phyloP scores from a whole-genome alignment of 2,888 invertebrate genomes.

The Pandemis corylana region DNA sequence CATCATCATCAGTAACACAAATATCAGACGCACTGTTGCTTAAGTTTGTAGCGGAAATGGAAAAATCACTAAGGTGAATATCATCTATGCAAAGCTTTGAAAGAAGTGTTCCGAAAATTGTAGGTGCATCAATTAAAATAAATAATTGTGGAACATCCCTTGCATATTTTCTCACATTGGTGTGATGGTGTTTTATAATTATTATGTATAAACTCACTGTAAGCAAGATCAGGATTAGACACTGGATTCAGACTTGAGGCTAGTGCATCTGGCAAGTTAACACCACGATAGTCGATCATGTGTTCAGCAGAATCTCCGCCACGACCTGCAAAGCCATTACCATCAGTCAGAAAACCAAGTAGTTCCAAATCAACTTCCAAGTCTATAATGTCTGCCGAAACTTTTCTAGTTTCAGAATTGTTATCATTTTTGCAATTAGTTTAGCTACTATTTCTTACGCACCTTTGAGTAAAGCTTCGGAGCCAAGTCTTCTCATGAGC shows the following conservation, averaged over 20 bases:
- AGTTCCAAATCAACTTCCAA: not conserved
- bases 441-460: not conserved
- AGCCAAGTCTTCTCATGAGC: constrained; percentile 71
- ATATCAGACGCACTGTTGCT: too few species aligned
- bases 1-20: not conserved
- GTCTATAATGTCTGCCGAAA: not conserved
- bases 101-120: too few species aligned
- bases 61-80: too few species aligned
- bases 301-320: constrained; percentile 73
- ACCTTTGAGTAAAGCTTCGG: constrained; percentile 59
- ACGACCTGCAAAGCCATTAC: constrained; percentile 60
- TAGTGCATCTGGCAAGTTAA: constrained; percentile 60
- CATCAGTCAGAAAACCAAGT: not conserved
- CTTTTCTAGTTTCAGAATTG: not conserved
- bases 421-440: not conserved
- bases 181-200: not conserved
- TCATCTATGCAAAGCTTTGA: too few species aligned
- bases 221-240: constrained; percentile 62
- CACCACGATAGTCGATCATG: constrained; percentile 71
- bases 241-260: constrained; percentile 62
- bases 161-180: too few species aligned
- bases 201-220: constrained; percentile 59
- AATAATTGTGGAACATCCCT: too few species aligned
- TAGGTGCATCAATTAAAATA: too few species aligned
- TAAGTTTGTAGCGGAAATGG: too few species aligned